These are phyloP conservation scores for Cryptoblepharus egeriae DNA, from an alignment of 2,797 vertebrate genomes.

Conservation along the genomic window DNA sequence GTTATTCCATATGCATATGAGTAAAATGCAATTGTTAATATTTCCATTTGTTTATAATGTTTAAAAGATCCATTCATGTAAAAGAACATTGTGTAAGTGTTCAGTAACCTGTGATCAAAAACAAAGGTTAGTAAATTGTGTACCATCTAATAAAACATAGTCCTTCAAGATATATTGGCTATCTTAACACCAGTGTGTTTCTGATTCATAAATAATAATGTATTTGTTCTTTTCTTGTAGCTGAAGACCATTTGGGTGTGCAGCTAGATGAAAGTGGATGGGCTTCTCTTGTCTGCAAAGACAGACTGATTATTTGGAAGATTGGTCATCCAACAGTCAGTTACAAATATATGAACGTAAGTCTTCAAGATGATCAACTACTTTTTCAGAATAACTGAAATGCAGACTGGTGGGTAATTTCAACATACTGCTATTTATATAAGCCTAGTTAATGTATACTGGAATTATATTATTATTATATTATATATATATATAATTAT, in stretches of 20 bases:
- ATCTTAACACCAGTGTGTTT: not conserved
- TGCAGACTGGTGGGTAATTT: not conserved
- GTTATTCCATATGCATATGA: not conserved
- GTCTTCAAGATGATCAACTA: not conserved
- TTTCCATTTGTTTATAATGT: not conserved
- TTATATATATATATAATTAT: no score
- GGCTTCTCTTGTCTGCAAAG: slow-evolving; percentile 93
- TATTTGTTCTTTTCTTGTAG: slow-evolving; percentile 44
- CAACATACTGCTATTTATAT: not conserved
- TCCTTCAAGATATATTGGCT: not conserved
- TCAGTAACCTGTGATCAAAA: not conserved
- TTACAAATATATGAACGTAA: not conserved
- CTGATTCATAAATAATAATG: not conserved
- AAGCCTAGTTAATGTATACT: not conserved
- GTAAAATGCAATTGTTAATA: no score
- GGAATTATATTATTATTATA: no score
- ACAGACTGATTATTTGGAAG: slow-evolving; percentile 93
- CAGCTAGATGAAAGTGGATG: slow-evolving; percentile 90
- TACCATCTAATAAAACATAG: not conserved
- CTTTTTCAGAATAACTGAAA: not conserved
- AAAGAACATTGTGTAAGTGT: not conserved
- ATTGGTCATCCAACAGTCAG: slow-evolving; percentile 85
- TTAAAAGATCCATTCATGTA: not conserved
- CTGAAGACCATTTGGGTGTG: slow-evolving; percentile 85
- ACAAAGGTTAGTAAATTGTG: not conserved